These are phyloP conservation scores for Microctonus hyperodae DNA, from an alignment of 2,888 invertebrate species.

Conservation along the genomic window DNA sequence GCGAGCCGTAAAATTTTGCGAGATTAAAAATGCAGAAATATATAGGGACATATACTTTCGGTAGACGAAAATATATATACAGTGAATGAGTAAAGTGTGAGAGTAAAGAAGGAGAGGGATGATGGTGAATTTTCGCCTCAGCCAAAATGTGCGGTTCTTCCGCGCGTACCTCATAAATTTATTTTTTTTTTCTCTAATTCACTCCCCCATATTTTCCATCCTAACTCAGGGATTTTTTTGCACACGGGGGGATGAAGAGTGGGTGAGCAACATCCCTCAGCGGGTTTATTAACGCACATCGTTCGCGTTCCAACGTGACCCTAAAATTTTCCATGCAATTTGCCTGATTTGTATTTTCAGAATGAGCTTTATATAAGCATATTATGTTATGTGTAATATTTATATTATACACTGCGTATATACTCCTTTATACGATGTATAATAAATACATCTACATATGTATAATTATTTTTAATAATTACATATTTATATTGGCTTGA, in stretches of 20 bases:
- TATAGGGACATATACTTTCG: slow-evolving; percentile 32
- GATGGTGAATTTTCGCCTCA: slow-evolving; percentile 17
- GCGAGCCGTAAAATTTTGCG: slow-evolving; percentile 50
- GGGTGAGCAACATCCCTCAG: slow-evolving; percentile 32
- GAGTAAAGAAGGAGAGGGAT: slow-evolving; percentile 17
- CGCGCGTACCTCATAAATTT: slow-evolving; percentile 10
- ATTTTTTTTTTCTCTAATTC: slow-evolving; percentile 18
- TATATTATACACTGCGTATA: too few relatives aligned
- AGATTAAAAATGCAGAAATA: slow-evolving; percentile 58
- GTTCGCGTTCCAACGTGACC: slow-evolving; percentile 38
- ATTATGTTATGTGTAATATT: too few relatives aligned
- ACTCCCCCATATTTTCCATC: slow-evolving; percentile 1
- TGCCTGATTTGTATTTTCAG: slow-evolving; percentile 48
- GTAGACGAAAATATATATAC: not conserved
- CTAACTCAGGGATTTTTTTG: slow-evolving; percentile 19
- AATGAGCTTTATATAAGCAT: not conserved
- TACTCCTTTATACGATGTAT: too few relatives aligned
- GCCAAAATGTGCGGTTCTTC: slow-evolving; percentile 25
- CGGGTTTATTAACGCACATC: slow-evolving; percentile 52
- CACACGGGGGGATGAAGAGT: not conserved
- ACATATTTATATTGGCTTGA: not conserved
- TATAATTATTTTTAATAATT: not conserved
- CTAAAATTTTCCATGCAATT: slow-evolving; percentile 53
- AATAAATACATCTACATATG: not conserved
- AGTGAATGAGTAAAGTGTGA: slow-evolving; percentile 32